phyloP scores from a whole-genome alignment of 2,888 invertebrate species.

The Cantharis flavilabris region DNA sequence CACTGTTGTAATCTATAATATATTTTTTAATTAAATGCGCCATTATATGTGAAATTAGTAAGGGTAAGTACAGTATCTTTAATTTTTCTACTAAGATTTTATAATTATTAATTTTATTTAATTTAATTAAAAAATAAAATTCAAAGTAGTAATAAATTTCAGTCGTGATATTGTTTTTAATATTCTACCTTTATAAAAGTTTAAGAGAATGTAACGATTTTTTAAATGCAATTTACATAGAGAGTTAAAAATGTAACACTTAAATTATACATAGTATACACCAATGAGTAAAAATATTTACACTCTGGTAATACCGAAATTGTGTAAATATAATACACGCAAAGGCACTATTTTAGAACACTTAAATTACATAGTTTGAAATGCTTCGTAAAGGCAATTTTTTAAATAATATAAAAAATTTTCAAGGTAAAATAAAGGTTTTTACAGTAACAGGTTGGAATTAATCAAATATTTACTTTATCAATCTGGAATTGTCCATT shows the following conservation, averaged over 20 bases:
- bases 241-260: neutral
- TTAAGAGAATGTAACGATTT: neutral
- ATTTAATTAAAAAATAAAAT: neutral
- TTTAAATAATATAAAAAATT: neutral
- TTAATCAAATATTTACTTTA: neutral
- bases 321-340: slow-evolving; percentile 7
- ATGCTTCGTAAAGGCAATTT: slow-evolving; percentile 16
- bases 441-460: neutral
- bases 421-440: neutral
- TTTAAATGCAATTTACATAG: neutral
- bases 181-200: neutral
- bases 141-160: neutral
- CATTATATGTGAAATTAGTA: neutral
- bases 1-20: neutral
- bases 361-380: slow-evolving; percentile 20
- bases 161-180: neutral
- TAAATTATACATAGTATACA: neutral
- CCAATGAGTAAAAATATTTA: neutral
- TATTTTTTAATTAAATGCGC: neutral
- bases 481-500: neutral
- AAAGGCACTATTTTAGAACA: slow-evolving; percentile 26
- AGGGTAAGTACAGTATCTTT: neutral
- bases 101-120: neutral
- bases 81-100: neutral
- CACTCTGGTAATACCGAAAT: neutral